Conservation (phyloP, 2,113 vertebrate genomes). For the Gobius niger region DNA sequence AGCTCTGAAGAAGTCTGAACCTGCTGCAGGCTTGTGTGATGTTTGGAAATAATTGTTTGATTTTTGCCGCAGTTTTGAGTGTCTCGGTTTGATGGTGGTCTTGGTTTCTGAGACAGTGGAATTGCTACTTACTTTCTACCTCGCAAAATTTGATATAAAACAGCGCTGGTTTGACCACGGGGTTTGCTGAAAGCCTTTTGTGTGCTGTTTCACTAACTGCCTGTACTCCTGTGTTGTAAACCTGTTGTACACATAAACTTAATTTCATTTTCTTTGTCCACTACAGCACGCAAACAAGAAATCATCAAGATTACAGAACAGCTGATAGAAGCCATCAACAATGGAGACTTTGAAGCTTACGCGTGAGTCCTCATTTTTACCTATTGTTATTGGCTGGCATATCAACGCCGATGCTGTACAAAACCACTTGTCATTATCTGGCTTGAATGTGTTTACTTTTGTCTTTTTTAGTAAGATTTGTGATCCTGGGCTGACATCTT, state of each 20-base stretch:
- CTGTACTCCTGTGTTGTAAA: not conserved
- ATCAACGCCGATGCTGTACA: no score
- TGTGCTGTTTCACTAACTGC: not conserved
- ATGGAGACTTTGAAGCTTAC: conserved; percentile 90
- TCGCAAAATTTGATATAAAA: no score
- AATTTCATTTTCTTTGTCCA: conserved; percentile 2
- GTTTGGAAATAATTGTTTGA: not conserved
- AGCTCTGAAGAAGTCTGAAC: not conserved
- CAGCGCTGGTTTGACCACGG: no score
- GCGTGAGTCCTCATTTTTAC: conserved; percentile 79
- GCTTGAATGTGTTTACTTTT: not conserved
- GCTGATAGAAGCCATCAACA: conserved; percentile 92
- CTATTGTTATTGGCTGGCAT: not conserved
- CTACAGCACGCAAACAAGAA: conserved; percentile 73
- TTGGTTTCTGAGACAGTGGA: not conserved
- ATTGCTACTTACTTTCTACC: not conserved
- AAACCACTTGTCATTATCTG: no score
- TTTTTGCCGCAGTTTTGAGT: not conserved
- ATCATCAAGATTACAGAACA: conserved; percentile 86
- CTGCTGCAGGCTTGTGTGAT: not conserved
- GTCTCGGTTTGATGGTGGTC: not conserved
- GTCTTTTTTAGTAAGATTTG: conserved; percentile 86
- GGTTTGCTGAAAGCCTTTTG: not conserved
- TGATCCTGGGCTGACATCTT: conserved; percentile 93
- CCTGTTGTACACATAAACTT: not conserved